Conservation (phyloP, 2,888 invertebrate species). For the Halictus quadricinctus region DNA sequence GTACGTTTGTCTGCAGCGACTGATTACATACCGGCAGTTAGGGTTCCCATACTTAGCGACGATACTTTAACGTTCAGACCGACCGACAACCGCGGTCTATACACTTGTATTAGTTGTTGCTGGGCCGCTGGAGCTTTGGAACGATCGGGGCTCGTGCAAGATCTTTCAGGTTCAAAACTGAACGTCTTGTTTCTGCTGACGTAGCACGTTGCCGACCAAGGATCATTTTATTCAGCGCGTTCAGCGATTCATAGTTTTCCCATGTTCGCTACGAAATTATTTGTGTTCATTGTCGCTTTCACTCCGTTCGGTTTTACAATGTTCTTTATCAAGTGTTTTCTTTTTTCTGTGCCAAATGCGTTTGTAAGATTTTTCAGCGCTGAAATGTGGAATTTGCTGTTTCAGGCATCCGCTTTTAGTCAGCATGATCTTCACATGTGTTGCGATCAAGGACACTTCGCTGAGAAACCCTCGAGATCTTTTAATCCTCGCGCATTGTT, state of each 20-base stretch:
- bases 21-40: neutral
- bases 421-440: too few species aligned
- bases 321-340: neutral
- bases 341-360: neutral
- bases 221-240: neutral
- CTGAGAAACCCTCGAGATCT: too few species aligned
- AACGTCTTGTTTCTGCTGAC: neutral
- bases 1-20: neutral
- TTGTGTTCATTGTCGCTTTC: neutral
- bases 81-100: neutral
- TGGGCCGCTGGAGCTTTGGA: neutral
- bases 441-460: neutral
- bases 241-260: neutral
- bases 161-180: neutral
- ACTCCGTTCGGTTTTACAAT: neutral
- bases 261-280: neutral
- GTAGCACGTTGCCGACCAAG: neutral
- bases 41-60: conserved; percentile 1
- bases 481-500: neutral
- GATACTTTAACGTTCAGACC: conserved; percentile 6
- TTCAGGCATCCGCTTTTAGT: neutral
- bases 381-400: neutral
- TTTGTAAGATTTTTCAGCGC: neutral
- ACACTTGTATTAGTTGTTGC: conserved; percentile 3
- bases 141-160: neutral